Evolutionary conservation across 2,888 invertebrate species (phyloP).

Genomic region (Phalangium opilio): DNA sequence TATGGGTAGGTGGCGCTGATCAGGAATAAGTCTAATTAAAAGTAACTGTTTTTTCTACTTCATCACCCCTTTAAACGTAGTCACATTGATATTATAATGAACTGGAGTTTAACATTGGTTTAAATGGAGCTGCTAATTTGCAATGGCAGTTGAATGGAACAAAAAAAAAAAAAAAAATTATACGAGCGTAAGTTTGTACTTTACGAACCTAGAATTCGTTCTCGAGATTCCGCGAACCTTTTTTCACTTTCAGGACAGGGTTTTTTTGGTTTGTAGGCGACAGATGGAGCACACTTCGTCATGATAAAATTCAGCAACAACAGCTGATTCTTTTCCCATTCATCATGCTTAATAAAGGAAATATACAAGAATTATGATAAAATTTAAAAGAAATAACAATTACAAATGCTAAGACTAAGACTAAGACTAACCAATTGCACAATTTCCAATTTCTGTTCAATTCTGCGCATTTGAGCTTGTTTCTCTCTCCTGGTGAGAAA

Average conservation of each 20-base stretch:
- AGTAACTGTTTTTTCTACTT: no score
- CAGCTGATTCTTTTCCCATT: conserved; percentile 66
- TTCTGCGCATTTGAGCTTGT: conserved; percentile 67
- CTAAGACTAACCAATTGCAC: conserved; percentile 53
- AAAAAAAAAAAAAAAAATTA: no score
- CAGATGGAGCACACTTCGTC: conserved; percentile 67
- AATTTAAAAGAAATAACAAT: conserved; percentile 1
- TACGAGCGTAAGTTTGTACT: no score
- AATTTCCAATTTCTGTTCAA: conserved; percentile 78
- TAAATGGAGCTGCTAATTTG: no score
- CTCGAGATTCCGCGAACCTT: conserved; percentile 38
- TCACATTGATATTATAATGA: no score
- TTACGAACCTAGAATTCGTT: no score
- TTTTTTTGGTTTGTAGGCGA: conserved; percentile 74
- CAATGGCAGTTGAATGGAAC: no score
- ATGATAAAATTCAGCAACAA: conserved; percentile 65
- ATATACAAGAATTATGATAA: background rate
- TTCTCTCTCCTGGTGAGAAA: conserved; percentile 72
- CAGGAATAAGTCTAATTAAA: no score
- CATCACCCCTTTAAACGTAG: no score
- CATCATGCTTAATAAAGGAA: conserved; percentile 44
- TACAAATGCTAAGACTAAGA: background rate
- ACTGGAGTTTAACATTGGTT: no score
- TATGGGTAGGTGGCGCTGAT: no score
- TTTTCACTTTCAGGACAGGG: conserved; percentile 53